These are phyloP conservation scores for Eulemur rufifrons DNA, from an alignment of 2,113 vertebrate species.

Conservation along the genomic window DNA sequence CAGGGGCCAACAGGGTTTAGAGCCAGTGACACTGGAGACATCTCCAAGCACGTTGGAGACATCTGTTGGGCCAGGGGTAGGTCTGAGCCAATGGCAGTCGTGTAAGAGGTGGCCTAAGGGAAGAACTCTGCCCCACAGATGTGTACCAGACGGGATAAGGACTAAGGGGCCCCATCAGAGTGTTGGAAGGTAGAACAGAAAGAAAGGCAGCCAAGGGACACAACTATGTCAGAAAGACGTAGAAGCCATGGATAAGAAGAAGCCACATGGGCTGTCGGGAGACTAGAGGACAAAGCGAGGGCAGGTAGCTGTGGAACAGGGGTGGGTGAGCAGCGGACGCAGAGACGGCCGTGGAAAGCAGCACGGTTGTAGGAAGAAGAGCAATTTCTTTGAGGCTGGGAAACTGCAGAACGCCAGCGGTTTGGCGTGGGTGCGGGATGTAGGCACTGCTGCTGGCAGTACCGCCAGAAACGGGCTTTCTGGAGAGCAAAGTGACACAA, in stretches of 20 bases:
- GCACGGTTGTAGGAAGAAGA: neutral
- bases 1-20: neutral
- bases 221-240: neutral
- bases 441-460: neutral
- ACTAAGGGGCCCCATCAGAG: neutral
- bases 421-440: neutral
- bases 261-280: neutral
- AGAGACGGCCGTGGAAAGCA: neutral
- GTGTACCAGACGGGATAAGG: neutral
- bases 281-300: neutral
- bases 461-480: neutral
- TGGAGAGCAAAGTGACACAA: neutral
- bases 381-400: neutral
- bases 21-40: neutral
- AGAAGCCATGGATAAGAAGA: neutral
- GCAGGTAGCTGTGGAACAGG: neutral
- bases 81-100: neutral
- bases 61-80: neutral
- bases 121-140: neutral
- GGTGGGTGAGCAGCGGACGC: neutral
- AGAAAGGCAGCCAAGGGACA: neutral
- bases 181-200: constrained; percentile 12
- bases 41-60: neutral
- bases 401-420: neutral
- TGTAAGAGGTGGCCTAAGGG: neutral